Evolutionary conservation across 2,797 vertebrate genomes (phyloP).

Genomic region (Dromococcyx pavoninus): DNA sequence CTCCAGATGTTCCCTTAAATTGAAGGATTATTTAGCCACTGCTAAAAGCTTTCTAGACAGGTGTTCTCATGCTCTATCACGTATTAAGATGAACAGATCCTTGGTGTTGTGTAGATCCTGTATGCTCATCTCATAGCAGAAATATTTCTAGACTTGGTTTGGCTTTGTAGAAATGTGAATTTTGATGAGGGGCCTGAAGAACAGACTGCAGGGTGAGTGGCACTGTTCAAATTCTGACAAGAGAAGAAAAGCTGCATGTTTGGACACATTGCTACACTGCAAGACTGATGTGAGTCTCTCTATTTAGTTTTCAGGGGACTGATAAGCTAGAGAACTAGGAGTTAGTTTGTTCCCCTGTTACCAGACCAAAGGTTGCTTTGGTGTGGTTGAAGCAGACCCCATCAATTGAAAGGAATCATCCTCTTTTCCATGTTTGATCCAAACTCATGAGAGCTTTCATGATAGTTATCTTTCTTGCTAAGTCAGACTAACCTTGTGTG

Average conservation of each 20-base stretch:
- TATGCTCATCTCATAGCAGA: not conserved
- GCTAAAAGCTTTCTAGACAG: not conserved
- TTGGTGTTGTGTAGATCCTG: not conserved
- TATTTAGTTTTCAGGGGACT: not conserved
- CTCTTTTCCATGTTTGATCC: not conserved
- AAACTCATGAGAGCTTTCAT: not conserved
- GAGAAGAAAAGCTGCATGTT: not conserved
- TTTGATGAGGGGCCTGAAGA: not conserved
- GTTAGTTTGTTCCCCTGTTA: not conserved
- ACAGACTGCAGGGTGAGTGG: not conserved
- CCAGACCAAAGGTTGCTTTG: not conserved
- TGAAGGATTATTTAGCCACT: not conserved
- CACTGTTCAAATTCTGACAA: not conserved
- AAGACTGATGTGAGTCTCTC: not conserved
- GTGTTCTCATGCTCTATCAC: not conserved
- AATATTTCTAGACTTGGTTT: not conserved
- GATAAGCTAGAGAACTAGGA: not conserved
- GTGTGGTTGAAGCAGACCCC: not conserved
- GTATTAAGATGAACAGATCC: not conserved
- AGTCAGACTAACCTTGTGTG: not conserved
- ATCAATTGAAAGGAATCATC: not conserved
- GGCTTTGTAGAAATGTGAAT: not conserved
- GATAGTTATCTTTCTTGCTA: not conserved
- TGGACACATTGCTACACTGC: not conserved
- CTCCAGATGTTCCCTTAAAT: not conserved